A percentile compares a stretch with the other conserved stretches of the same genome.
Evolutionary conservation across 2,888 invertebrate genomes (phyloP).

Genomic region (Liodrosophila aerea): DNA sequence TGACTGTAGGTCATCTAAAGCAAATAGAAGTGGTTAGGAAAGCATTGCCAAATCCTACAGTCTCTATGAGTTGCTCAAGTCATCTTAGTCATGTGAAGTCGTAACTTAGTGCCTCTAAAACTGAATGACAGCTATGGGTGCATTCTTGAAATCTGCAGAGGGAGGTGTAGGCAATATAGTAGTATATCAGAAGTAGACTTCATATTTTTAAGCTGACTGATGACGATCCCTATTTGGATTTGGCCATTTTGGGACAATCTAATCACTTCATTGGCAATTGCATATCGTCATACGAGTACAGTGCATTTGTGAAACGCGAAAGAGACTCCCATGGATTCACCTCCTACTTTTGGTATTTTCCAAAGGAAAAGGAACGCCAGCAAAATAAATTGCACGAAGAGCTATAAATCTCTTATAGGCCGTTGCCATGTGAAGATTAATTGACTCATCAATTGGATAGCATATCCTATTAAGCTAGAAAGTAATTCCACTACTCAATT

Average conservation of each 20-base stretch:
- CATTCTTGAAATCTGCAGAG: no score
- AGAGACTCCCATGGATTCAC: slow-evolving; percentile 91
- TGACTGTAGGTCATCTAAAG: no score
- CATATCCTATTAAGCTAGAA: slow-evolving; percentile 50
- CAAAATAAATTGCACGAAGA: slow-evolving; percentile 76
- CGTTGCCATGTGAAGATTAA: no score
- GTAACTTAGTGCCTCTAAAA: no score
- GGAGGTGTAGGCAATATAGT: no score
- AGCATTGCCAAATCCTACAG: no score
- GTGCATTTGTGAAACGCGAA: slow-evolving; percentile 97
- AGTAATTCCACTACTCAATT: slow-evolving; percentile 20
- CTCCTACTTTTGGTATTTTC: slow-evolving; percentile 95
- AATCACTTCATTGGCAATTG: slow-evolving; percentile 99
- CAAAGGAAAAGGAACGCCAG: slow-evolving; percentile 83
- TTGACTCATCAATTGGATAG: no score
- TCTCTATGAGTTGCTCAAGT: no score
- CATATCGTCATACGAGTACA: slow-evolving; percentile 97
- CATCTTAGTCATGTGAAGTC: no score
- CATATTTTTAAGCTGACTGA: slow-evolving; percentile 85
- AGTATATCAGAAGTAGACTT: no score
- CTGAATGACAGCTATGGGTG: no score
- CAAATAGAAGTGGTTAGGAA: no score
- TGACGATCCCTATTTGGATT: slow-evolving; percentile 92
- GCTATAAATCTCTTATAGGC: slow-evolving; percentile 48
- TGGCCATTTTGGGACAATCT: slow-evolving; percentile 93